Evolutionary conservation across 2,797 vertebrate genomes (phyloP).

Genomic region (Enteromius fasciolatus): DNA sequence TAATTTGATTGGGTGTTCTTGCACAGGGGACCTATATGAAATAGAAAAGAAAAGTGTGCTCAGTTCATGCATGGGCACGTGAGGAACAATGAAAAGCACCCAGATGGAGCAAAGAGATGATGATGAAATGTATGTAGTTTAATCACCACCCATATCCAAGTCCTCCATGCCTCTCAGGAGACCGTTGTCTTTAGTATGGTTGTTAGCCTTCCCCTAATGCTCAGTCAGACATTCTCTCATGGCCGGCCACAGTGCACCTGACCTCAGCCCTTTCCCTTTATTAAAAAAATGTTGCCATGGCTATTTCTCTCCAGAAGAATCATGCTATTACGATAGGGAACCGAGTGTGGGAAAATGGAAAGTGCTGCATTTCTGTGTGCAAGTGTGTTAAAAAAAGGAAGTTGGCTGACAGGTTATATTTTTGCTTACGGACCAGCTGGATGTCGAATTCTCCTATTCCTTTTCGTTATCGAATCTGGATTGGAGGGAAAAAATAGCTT

Average conservation of each 20-base stretch:
- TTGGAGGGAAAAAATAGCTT: slow-evolving; percentile 40
- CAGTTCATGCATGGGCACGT: neutral
- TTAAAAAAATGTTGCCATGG: slow-evolving; percentile 39
- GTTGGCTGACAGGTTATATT: slow-evolving; percentile 35
- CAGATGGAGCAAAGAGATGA: neutral
- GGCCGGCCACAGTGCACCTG: slow-evolving; percentile 43
- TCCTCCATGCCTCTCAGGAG: slow-evolving; percentile 8
- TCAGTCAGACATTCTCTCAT: slow-evolving; percentile 11
- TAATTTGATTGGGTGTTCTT: neutral
- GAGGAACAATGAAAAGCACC: neutral
- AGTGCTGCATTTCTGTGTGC: slow-evolving; percentile 15
- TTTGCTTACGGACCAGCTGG: slow-evolving; percentile 30
- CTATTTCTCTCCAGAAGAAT: neutral
- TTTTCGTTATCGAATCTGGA: slow-evolving; percentile 36
- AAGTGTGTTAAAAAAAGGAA: slow-evolving; percentile 45
- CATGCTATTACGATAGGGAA: slow-evolving; percentile 10
- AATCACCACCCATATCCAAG: slow-evolving; percentile 3
- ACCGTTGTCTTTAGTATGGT: neutral
- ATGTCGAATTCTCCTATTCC: slow-evolving; percentile 40
- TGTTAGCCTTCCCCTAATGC: slow-evolving; percentile 29
- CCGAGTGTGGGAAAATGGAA: slow-evolving; percentile 37
- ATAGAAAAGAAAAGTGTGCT: neutral
- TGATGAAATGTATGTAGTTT: slow-evolving; percentile 9
- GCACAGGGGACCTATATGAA: slow-evolving; percentile 4
- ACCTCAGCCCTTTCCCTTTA: slow-evolving; percentile 29